phyloP scores from a whole-genome alignment of 2,888 invertebrate species.

The Leptopilina syphax region DNA sequence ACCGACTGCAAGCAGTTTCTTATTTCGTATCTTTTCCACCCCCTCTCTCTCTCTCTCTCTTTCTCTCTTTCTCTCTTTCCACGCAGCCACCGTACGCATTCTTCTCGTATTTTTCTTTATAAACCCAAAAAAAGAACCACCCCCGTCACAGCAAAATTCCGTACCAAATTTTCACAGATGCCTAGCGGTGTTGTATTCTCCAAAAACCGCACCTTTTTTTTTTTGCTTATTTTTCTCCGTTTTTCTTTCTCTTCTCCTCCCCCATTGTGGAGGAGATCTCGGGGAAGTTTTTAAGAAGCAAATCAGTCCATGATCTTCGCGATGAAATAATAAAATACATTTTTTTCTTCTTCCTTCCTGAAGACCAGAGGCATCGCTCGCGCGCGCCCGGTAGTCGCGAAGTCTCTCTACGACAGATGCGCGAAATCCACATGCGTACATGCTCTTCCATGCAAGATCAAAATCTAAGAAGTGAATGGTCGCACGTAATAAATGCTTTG shows the following conservation, averaged over 20 bases:
- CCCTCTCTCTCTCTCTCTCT: conserved; percentile 42
- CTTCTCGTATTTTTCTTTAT: conserved; percentile 44
- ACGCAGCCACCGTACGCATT: conserved; percentile 34
- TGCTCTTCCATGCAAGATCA: conserved; percentile 26
- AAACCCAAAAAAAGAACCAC: conserved; percentile 23
- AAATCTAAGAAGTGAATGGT: conserved; percentile 35
- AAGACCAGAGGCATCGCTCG: background rate
- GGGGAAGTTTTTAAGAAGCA: conserved; percentile 45
- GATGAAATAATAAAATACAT: conserved; percentile 42
- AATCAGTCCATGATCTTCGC: conserved; percentile 56
- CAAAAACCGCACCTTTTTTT: background rate
- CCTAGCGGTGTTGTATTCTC: conserved; percentile 25
- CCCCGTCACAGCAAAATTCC: conserved; percentile 37
- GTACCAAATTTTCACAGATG: conserved; percentile 62
- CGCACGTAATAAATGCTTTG: conserved; percentile 27
- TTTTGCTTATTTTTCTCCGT: conserved; percentile 28
- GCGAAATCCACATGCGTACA: conserved; percentile 17
- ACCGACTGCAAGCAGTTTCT: conserved; percentile 66
- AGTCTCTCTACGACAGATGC: conserved; percentile 30
- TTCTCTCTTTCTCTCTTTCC: conserved; percentile 20
- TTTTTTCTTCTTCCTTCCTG: conserved; percentile 5
- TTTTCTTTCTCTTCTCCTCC: conserved; percentile 40
- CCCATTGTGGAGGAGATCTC: background rate
- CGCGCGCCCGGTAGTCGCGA: conserved; percentile 4
- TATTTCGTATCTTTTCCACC: conserved; percentile 65